A percentile compares a stretch with the other conserved stretches of the same genome.
Conservation (phyloP, 1,140 invertebrate genomes). For the Leptopilina boulardi region DNA sequence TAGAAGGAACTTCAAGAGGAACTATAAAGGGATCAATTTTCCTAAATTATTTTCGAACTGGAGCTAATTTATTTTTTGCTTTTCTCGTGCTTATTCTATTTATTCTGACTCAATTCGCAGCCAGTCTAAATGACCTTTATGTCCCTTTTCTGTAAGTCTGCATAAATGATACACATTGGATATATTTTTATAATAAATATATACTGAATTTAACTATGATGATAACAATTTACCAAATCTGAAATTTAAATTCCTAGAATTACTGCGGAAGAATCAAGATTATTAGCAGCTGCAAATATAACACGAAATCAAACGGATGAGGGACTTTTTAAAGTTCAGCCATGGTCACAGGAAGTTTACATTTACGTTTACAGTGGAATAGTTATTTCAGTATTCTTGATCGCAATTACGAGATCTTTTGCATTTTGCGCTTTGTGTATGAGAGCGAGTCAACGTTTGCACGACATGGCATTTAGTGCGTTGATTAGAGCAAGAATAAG, state of each 20-base stretch:
- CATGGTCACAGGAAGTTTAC: slow-evolving; percentile 62
- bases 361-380: slow-evolving; percentile 77
- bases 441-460: slow-evolving; percentile 80
- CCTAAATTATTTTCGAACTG: slow-evolving; percentile 79
- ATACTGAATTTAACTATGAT: background rate
- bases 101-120: slow-evolving; percentile 79
- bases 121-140: slow-evolving; percentile 83
- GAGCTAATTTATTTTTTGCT: slow-evolving; percentile 77
- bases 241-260: slow-evolving; percentile 47
- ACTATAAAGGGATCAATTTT: slow-evolving; percentile 80
- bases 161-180: background rate
- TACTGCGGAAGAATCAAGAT: slow-evolving; percentile 57
- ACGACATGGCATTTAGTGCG: slow-evolving; percentile 82
- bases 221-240: background rate
- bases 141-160: slow-evolving; percentile 79
- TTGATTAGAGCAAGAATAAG: slow-evolving; percentile 72
- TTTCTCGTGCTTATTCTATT: slow-evolving; percentile 77
- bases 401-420: slow-evolving; percentile 75
- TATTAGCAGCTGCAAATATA: slow-evolving; percentile 20
- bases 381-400: slow-evolving; percentile 72
- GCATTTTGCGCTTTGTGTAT: slow-evolving; percentile 82
- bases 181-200: slow-evolving; percentile 69
- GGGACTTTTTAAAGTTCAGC: slow-evolving; percentile 24
- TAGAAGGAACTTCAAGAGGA: slow-evolving; percentile 79
- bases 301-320: slow-evolving; percentile 42